These are phyloP conservation scores for Caenorhabditis remanei DNA, from an alignment of 1,140 invertebrate genomes.

Conservation along the genomic window DNA sequence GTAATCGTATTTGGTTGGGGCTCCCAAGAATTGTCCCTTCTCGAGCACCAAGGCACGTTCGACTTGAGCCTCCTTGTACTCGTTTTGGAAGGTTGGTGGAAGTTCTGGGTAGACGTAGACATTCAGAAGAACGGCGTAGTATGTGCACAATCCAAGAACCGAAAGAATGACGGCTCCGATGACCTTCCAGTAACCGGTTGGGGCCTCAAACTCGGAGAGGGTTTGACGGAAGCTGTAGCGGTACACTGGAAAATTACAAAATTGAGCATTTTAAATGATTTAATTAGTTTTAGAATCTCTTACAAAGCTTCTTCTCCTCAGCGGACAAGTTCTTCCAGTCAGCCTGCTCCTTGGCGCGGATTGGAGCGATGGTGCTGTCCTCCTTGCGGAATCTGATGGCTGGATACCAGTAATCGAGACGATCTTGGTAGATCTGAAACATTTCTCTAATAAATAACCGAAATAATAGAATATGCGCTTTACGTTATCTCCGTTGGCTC, in stretches of 20 bases:
- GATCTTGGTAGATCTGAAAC: conserved; percentile 74
- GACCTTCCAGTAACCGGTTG: conserved; percentile 76
- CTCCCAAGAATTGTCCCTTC: conserved; percentile 71
- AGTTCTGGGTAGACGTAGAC: conserved; percentile 71
- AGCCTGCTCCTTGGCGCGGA: conserved; percentile 73
- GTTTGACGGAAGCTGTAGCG: conserved; percentile 76
- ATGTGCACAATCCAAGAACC: conserved; percentile 66
- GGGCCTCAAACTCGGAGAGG: conserved; percentile 76
- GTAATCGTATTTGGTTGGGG: conserved; percentile 74
- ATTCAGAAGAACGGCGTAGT: conserved; percentile 74
- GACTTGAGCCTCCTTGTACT: conserved; percentile 74
- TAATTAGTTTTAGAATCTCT: neutral
- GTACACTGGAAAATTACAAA: conserved; percentile 67
- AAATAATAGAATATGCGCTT: neutral
- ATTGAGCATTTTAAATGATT: neutral
- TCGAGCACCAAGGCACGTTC: conserved; percentile 72
- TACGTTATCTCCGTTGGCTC: conserved; percentile 73
- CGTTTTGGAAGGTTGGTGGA: conserved; percentile 76
- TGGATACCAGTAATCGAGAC: conserved; percentile 77
- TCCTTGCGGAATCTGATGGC: conserved; percentile 77
- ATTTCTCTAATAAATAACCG: neutral
- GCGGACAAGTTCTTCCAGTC: conserved; percentile 75
- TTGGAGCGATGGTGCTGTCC: conserved; percentile 70
- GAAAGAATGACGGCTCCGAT: conserved; percentile 62
- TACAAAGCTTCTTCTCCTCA: conserved; percentile 76